Evolutionary conservation across 2,797 vertebrate species (phyloP), one percentile per base, ranked within the genome.

Genomic region (Phyllotis vaccarum): DNA sequence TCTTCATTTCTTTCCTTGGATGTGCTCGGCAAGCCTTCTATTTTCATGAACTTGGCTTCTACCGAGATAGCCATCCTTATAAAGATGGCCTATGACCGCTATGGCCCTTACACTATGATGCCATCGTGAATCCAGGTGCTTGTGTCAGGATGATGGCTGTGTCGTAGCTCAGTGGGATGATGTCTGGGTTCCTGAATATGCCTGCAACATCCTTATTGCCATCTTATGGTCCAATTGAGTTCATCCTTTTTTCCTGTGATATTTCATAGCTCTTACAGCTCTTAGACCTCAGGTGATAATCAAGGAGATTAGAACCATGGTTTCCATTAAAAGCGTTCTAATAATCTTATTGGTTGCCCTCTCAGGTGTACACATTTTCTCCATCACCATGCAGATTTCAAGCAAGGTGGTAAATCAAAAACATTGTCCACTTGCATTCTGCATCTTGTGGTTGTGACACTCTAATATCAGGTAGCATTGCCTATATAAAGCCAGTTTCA

Each of bases 321-420:
- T 70, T 16, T 64, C 86, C 19, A 66, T 64, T 74, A 21, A 64
- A 2, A 34, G 16, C 11, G 10, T 94, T n/a, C 60, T 62, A 52
- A 21, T 79, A 72, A 11, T 75, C 1, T 0, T 72, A 11, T 93
- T 40, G 3, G 92, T 68, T 76, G 13, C 76, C 9, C 16, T 89
- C 2, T 97, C 93, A 6, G 90, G 80, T 49, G 54, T 72, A 5
- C n/a, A 43, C 70, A 96, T 96, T 52, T 92, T 95, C 49, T 85
- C 81, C 0, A 29, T 78, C 17, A 37, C 85, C 31, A 7, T 52
- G 22, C 86, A 5, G 40, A 94, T 94, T 85, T 60, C 89, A 13
- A 94, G 91, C 2, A 31, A 49, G 78, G 31, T 81, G 13, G 56
- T 8, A 54, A 86, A 58, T 76, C 17, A 31, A 95, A 92, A 70